phyloP scores from a whole-genome alignment of 2,888 invertebrate species.

The Danaus chrysippus region DNA sequence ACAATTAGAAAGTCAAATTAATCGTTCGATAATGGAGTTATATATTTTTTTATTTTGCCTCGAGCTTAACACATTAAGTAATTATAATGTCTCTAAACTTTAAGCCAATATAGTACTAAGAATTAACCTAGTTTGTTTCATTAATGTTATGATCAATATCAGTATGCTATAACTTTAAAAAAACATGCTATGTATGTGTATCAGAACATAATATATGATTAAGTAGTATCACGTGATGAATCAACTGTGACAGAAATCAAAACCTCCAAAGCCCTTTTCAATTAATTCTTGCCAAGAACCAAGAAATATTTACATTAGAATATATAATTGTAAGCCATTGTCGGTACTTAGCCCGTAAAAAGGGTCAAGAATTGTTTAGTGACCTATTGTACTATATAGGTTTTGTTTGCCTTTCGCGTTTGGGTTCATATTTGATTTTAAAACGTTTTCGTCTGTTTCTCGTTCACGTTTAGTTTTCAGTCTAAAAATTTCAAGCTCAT shows the following conservation, averaged over 20 bases:
- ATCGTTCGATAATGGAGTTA: not conserved
- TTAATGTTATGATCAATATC: no score
- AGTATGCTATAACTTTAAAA: not conserved
- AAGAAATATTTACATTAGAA: conserved; percentile 49
- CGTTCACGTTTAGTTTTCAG: conserved; percentile 26
- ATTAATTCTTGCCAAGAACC: conserved; percentile 47
- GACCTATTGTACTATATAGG: conserved; percentile 53
- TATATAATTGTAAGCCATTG: conserved; percentile 43
- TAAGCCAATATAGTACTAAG: no score
- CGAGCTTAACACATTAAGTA: not conserved
- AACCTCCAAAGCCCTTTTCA: conserved; percentile 48
- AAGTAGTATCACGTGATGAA: conserved; percentile 18
- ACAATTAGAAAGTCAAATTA: not conserved
- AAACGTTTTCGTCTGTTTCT: conserved; percentile 30
- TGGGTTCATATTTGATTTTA: conserved; percentile 61
- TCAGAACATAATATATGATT: conserved; percentile 11
- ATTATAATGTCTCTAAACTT: not conserved
- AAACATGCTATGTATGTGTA: no score
- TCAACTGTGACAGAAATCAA: conserved; percentile 41
- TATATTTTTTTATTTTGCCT: not conserved
- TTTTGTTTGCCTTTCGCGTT: conserved; percentile 62
- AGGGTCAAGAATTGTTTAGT: conserved; percentile 47
- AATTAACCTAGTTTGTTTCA: no score
- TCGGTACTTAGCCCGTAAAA: conserved; percentile 42
- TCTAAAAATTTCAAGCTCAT: conserved; percentile 53